Percentiles rank a stretch among this genome's conserved stretches.
These are phyloP conservation scores for Lasioglossum marginatum DNA, from an alignment of 2,888 invertebrate species.

Conservation along the genomic window DNA sequence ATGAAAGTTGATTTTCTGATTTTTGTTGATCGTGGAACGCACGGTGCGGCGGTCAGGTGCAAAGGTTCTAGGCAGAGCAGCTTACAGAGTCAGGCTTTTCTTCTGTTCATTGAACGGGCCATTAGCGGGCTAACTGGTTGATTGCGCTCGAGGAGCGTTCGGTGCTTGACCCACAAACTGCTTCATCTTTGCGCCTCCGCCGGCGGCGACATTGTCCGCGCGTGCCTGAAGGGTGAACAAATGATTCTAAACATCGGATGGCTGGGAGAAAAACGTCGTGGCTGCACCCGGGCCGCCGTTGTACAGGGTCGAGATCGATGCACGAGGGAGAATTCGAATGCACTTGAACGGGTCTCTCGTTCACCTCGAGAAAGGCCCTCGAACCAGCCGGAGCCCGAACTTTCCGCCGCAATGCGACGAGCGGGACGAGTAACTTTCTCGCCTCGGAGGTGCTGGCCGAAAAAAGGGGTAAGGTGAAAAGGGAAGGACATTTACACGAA, in stretches of 20 bases:
- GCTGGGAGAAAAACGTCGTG: conserved; percentile 28
- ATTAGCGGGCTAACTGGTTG: conserved; percentile 51
- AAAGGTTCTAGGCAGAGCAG: neutral
- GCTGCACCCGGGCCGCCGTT: neutral
- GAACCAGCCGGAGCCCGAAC: conserved; percentile 40
- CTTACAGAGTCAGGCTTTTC: conserved; percentile 29
- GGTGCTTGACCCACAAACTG: conserved; percentile 55
- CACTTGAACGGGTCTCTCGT: conserved; percentile 42
- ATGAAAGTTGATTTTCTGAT: neutral
- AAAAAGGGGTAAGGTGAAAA: conserved; percentile 24
- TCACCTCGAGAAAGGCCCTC: conserved; percentile 49
- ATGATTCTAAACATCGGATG: conserved; percentile 51
- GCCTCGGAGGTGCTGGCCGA: conserved; percentile 15
- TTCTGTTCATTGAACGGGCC: conserved; percentile 45
- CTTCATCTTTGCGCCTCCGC: conserved; percentile 47
- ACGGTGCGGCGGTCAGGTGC: neutral
- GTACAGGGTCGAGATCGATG: conserved; percentile 38
- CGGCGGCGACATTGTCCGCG: conserved; percentile 35
- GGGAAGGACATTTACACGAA: conserved; percentile 15
- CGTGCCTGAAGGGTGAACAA: conserved; percentile 13
- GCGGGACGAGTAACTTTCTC: conserved; percentile 49
- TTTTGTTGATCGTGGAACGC: neutral
- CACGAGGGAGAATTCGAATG: conserved; percentile 44
- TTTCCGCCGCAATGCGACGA: conserved; percentile 60
- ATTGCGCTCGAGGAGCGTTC: conserved; percentile 46